Conservation (phyloP, 1,140 invertebrate species). For the Bombus fervidus region DNA sequence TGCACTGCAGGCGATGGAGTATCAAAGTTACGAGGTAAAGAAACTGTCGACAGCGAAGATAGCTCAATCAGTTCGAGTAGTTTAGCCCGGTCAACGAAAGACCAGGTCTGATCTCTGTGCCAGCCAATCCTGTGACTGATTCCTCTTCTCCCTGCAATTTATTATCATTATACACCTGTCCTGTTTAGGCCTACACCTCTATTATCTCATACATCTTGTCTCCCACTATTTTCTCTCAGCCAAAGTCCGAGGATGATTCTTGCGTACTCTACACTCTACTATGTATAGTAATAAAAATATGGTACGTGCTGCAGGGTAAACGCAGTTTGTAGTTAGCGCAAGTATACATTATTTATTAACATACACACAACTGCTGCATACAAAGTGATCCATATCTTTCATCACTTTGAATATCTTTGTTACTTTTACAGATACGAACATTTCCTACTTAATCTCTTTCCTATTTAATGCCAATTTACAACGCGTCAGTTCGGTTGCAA, state of each 20-base stretch:
- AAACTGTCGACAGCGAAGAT: conserved; percentile 1
- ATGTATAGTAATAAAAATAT: neutral
- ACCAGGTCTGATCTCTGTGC: neutral
- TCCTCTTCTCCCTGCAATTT: conserved; percentile 5
- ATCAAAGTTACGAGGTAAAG: neutral
- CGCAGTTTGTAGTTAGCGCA: no score
- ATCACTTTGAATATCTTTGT: no score
- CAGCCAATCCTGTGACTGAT: conserved; percentile 2
- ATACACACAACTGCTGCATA: no score
- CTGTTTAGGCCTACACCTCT: neutral
- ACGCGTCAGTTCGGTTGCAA: no score
- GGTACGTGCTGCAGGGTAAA: no score
- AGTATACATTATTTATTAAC: no score
- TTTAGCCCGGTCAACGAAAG: conserved; percentile 9
- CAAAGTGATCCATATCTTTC: no score
- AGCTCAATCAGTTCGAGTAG: conserved; percentile 23
- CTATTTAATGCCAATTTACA: no score
- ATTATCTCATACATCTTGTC: conserved; percentile 17
- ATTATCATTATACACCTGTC: conserved; percentile 27
- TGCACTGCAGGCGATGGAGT: neutral
- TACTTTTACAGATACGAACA: no score
- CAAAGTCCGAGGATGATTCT: neutral
- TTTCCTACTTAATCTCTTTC: no score
- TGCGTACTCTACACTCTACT: neutral
- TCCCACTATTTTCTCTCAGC: neutral